Evolutionary conservation across 1,140 invertebrate species (phyloP).

Genomic region (Latrodectus geometricus): DNA sequence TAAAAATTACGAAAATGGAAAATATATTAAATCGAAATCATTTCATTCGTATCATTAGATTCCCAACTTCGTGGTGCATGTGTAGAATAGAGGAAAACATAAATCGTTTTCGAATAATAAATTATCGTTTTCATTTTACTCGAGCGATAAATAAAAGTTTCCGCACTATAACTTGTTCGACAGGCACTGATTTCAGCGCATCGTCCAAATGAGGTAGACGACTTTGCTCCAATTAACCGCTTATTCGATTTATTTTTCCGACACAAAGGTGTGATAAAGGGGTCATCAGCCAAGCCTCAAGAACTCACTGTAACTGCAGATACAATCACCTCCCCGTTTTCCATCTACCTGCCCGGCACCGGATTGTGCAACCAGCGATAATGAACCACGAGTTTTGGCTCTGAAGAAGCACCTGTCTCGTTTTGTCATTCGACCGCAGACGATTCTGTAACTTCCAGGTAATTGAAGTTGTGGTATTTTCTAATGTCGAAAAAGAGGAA

Average conservation of each 20-base stretch:
- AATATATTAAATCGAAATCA: too few relatives aligned
- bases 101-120: too few relatives aligned
- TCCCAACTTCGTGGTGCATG: too few relatives aligned
- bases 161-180: background rate
- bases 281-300: background rate
- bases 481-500: background rate
- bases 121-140: too few relatives aligned
- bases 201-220: background rate
- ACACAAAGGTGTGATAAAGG: background rate
- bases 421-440: background rate
- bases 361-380: background rate
- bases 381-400: background rate
- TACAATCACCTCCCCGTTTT: background rate
- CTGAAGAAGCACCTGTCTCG: background rate
- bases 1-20: too few relatives aligned
- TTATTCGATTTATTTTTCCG: background rate
- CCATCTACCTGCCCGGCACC: background rate
- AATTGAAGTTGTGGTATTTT: background rate
- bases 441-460: background rate
- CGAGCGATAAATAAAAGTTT: background rate
- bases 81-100: too few relatives aligned
- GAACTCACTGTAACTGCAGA: background rate
- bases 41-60: too few relatives aligned
- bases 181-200: background rate
- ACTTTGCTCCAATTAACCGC: background rate